Evolutionary conservation across 2,888 invertebrate genomes (phyloP).

Genomic region (Caenorhabditis sp.): DNA sequence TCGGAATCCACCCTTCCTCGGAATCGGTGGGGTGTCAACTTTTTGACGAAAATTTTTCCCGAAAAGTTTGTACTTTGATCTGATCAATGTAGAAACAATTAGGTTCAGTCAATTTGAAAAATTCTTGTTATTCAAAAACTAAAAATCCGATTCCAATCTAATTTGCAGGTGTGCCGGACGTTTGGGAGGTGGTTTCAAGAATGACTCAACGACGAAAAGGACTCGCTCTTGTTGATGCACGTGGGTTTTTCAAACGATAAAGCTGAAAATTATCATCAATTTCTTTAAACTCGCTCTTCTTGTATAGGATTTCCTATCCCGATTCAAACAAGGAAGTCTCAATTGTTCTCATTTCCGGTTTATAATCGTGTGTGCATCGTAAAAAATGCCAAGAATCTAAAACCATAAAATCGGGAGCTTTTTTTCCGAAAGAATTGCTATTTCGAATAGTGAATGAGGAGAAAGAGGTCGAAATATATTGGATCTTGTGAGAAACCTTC

Average conservation of each 20-base stretch:
- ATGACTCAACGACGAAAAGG: constrained; percentile 41
- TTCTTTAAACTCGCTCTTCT: background rate
- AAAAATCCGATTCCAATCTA: background rate
- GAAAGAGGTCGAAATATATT: background rate
- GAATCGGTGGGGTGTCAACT: no score
- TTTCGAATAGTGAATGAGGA: background rate
- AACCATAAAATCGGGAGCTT: background rate
- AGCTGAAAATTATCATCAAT: background rate
- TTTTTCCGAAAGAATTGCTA: constrained; percentile 22
- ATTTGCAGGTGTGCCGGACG: constrained; percentile 39
- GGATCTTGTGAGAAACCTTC: background rate
- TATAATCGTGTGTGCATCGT: constrained; percentile 1
- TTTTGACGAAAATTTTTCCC: background rate
- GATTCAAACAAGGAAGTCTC: background rate
- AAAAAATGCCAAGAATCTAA: constrained; percentile 18
- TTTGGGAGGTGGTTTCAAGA: constrained; percentile 19
- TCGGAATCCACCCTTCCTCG: no score
- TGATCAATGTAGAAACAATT: background rate
- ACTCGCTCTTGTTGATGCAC: constrained; percentile 34
- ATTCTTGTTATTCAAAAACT: background rate
- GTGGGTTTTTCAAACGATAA: constrained; percentile 12
- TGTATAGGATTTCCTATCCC: background rate
- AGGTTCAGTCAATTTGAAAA: no score
- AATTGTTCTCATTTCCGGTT: constrained; percentile 1
- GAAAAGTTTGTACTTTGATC: constrained; percentile 6